These are phyloP conservation scores for Plectropomus leopardus DNA, from an alignment of 2,113 vertebrate genomes.

Conservation along the genomic window DNA sequence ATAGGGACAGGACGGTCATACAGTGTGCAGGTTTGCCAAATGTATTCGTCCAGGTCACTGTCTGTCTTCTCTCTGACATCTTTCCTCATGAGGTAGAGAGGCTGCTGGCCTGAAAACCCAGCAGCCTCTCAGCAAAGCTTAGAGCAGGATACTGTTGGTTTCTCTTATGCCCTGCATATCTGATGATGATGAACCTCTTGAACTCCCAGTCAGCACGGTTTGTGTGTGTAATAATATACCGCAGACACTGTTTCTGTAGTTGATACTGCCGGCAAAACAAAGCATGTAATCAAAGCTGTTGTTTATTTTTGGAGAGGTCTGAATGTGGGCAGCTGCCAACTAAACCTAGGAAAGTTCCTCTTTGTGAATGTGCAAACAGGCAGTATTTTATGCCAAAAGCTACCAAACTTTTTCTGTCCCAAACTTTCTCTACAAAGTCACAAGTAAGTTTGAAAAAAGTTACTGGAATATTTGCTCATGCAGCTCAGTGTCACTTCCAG, in stretches of 20 bases:
- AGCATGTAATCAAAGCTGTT: not conserved
- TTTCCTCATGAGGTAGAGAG: conserved; percentile 8
- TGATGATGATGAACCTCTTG: conserved; percentile 4
- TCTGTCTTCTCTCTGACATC: conserved; percentile 21
- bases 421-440: not conserved
- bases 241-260: not conserved
- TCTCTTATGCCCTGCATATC: not conserved
- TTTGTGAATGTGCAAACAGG: not conserved
- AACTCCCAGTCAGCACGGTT: not conserved
- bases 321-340: not conserved
- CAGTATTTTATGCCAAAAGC: not conserved
- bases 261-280: not conserved
- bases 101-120: conserved; percentile 33
- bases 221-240: conserved; percentile 5
- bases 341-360: not conserved
- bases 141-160: not conserved
- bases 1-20: conserved; percentile 3
- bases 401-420: not conserved
- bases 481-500: not conserved
- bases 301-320: not conserved
- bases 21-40: conserved; percentile 27
- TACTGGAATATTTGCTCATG: not conserved
- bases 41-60: conserved; percentile 31
- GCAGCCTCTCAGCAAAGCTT: not conserved
- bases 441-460: conserved; percentile 4